A percentile compares a stretch with the other conserved stretches of the same genome.
phyloP scores from a whole-genome alignment of 2,797 vertebrate species.

The Eulemur rubriventer region DNA sequence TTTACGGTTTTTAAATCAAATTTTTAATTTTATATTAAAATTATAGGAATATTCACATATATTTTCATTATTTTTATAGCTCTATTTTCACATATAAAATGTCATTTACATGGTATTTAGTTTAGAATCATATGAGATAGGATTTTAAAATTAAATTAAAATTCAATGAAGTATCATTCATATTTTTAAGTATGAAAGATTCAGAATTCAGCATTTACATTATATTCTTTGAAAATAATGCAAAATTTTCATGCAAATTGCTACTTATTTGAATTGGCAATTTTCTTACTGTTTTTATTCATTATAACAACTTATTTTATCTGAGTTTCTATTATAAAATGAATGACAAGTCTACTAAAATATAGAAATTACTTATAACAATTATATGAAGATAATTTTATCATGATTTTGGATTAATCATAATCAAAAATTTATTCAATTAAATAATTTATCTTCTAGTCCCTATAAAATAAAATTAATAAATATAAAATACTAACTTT shows the following conservation, averaged over 20 bases:
- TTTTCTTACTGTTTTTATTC: not conserved
- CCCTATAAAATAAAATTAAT: not conserved
- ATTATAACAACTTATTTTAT: not conserved
- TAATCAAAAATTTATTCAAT: not conserved
- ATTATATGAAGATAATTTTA: not conserved
- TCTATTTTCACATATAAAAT: not conserved
- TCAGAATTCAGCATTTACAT: not conserved
- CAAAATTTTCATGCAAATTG: not conserved
- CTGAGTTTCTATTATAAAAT: not conserved
- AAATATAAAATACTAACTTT: not conserved
- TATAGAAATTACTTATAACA: not conserved
- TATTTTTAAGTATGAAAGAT: not conserved
- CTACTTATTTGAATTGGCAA: not conserved
- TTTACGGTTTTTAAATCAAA: constrained; percentile 8
- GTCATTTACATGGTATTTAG: not conserved
- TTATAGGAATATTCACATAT: not conserved
- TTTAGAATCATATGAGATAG: not conserved
- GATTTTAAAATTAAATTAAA: not conserved
- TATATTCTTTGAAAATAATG: not conserved
- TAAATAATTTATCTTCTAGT: not conserved
- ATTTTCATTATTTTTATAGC: not conserved
- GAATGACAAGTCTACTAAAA: not conserved
- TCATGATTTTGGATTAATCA: not conserved
- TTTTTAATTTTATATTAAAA: constrained; percentile 1
- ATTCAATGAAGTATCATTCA: not conserved